Evolutionary conservation across 2,797 vertebrate genomes (phyloP).

Genomic region (Megalops cyprinoides): DNA sequence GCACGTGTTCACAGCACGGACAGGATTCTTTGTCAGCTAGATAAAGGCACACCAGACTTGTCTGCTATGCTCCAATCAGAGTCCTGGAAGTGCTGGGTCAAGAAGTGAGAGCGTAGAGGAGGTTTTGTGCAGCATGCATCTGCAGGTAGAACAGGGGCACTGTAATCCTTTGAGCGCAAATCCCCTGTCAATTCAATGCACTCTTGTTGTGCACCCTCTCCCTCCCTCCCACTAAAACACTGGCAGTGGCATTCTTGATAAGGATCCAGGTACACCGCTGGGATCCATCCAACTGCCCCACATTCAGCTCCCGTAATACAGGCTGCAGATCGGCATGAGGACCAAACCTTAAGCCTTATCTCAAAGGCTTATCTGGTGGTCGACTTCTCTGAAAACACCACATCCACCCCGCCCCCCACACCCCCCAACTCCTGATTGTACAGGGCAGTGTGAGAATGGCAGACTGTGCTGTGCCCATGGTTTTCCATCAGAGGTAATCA

Average conservation of each 20-base stretch:
- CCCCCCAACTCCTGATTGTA: neutral
- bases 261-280: neutral
- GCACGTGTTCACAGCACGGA: no score
- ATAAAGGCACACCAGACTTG: slow-evolving; percentile 6
- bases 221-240: neutral
- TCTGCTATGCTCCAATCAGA: neutral
- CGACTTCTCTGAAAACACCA: neutral
- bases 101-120: no score
- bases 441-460: neutral
- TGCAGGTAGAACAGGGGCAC: neutral
- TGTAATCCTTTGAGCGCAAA: neutral
- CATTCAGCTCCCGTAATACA: neutral
- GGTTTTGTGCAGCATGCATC: neutral
- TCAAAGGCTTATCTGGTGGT: no score
- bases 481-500: neutral
- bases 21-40: neutral
- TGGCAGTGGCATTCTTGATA: no score
- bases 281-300: neutral
- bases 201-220: neutral
- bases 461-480: neutral
- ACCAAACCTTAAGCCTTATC: no score
- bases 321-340: neutral
- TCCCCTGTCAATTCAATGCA: no score
- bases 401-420: neutral
- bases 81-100: neutral